These are phyloP conservation scores for Bombus confusus DNA, from an alignment of 1,140 invertebrate species.

Conservation along the genomic window DNA sequence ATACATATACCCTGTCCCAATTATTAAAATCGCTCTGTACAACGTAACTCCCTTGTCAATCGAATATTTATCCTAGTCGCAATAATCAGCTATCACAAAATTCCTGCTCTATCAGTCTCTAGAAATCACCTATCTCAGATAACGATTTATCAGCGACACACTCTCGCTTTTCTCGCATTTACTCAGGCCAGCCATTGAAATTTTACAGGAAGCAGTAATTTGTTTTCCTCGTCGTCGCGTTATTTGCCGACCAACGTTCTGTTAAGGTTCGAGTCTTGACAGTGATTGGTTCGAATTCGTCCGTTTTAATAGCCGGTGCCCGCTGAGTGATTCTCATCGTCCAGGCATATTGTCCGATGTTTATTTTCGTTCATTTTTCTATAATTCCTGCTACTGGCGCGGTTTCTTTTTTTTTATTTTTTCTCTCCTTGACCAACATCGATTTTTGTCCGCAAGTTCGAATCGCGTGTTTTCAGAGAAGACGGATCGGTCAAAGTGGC, in stretches of 20 bases:
- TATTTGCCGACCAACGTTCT: constrained; percentile 1
- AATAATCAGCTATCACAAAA: no score
- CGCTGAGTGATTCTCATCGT: background rate
- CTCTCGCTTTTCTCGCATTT: background rate
- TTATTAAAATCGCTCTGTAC: no score
- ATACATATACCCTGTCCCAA: no score
- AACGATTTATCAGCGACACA: constrained; percentile 1
- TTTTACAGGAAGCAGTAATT: constrained; percentile 15
- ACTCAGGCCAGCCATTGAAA: background rate
- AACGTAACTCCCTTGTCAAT: no score
- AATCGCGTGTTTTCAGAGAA: background rate
- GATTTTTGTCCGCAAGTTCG: background rate
- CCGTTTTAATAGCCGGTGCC: constrained; percentile 6
- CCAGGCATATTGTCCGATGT: background rate
- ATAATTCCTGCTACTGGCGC: background rate
- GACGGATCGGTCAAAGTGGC: no score
- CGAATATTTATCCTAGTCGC: no score
- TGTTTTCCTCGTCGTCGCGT: constrained; percentile 3
- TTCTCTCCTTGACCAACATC: background rate
- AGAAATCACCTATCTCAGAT: background rate
- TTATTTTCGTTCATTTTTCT: background rate
- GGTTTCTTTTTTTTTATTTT: background rate
- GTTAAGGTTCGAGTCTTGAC: constrained; percentile 48
- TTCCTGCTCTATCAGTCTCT: background rate
- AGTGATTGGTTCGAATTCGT: background rate